Evolutionary conservation across 1,140 invertebrate species (phyloP).

Genomic region (Diachasmimorpha longicaudata): DNA sequence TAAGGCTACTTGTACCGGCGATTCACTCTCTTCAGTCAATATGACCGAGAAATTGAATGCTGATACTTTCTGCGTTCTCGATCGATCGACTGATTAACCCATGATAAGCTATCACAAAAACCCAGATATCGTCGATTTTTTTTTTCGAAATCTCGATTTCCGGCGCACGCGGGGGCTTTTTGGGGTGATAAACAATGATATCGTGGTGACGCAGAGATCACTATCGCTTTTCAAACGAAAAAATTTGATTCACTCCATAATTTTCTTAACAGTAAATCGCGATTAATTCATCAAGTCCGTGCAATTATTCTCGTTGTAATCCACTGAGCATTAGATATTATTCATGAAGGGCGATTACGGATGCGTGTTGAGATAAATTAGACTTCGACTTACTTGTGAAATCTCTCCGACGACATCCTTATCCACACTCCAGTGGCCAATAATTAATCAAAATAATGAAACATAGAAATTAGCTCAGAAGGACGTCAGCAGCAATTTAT

Average conservation of each 20-base stretch:
- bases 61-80: background rate
- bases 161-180: background rate
- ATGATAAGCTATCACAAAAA: background rate
- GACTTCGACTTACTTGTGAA: slow-evolving; percentile 56
- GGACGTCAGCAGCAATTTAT: too few relatives aligned
- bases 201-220: background rate
- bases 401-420: slow-evolving; percentile 56
- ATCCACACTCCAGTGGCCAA: background rate
- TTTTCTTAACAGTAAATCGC: background rate
- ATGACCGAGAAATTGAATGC: background rate
- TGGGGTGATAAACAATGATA: background rate
- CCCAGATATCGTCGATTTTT: background rate
- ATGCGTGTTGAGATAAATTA: background rate
- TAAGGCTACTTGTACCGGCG: background rate
- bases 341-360: too few relatives aligned
- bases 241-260: background rate
- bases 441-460: background rate
- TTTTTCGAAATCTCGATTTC: background rate
- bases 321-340: too few relatives aligned
- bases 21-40: background rate
- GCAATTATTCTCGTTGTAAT: too few relatives aligned
- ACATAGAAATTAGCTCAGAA: background rate
- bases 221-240: background rate
- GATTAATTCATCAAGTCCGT: too few relatives aligned
- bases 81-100: background rate